Conservation (phyloP, 2,797 vertebrate genomes). For the Synaphobranchus kaupii region DNA sequence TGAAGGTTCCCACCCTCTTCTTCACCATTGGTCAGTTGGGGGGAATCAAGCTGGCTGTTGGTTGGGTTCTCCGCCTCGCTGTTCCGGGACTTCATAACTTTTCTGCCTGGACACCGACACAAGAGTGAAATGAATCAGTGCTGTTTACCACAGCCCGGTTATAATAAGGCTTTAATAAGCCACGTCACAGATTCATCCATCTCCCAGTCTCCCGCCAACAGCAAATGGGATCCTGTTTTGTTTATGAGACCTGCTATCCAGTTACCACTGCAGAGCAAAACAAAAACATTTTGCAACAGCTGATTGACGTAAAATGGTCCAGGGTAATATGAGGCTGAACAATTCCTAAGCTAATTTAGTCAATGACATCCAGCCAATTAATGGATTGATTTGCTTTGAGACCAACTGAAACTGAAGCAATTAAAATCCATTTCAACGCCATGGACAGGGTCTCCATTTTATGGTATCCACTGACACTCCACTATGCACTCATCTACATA, state of each 20-base stretch:
- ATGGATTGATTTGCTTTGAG: background rate
- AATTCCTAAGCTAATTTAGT: background rate
- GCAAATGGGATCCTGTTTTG: background rate
- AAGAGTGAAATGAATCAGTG: background rate
- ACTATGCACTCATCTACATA: background rate
- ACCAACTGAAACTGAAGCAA: background rate
- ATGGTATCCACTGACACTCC: background rate
- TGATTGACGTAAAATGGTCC: background rate
- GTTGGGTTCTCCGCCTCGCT: slow-evolving; percentile 79
- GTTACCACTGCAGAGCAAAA: background rate
- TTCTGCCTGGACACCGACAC: slow-evolving; percentile 61
- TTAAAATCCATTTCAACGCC: slow-evolving; percentile 8
- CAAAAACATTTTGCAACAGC: background rate
- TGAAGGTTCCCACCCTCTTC: slow-evolving; percentile 77
- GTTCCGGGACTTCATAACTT: slow-evolving; percentile 92
- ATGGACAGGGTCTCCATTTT: background rate
- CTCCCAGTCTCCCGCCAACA: background rate
- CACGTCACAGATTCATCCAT: background rate
- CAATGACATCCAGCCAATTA: background rate
- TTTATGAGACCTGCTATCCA: slow-evolving; percentile 12
- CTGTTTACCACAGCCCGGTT: background rate
- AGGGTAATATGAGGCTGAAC: background rate
- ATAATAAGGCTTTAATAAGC: background rate
- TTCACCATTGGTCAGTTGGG: slow-evolving; percentile 70
- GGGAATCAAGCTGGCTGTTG: slow-evolving; percentile 75